Evolutionary conservation across 2,797 vertebrate species (phyloP), one percentile per base, ranked within the genome.

Genomic region (Argyrosomus regius): DNA sequence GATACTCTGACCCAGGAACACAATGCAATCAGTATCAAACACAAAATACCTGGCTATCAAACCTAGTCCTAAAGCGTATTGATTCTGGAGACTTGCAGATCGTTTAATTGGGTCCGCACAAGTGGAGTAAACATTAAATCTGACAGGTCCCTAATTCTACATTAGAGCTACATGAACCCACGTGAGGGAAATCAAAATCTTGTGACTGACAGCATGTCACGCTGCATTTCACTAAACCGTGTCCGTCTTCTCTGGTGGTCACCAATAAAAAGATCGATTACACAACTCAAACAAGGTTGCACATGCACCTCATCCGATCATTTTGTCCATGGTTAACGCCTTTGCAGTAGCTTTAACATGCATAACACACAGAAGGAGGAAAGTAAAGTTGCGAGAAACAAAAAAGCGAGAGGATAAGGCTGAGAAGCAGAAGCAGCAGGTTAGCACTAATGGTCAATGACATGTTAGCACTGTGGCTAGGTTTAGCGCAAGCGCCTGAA

Each of bases 401-500:
- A 87, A 87, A 72, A 28, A 31, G 64, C 58, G 52, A 62, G 49
- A 85, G 56, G 77, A 78, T 72, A 53, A 76, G 64, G 82, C 52
- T 59, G 79, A 86, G 64, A 79, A 80, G 84, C 81, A 80, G 85
- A 77, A 86, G 84, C 89, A 92, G 85, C 92, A 92, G 87, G 88
- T 94, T 92, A 93, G 91, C 92, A 92, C 91, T 95, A 95, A 95
- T 93, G 92, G 92, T 94, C 94, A 95, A 77, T 90, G 93, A 91
- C 93, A 93, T 84, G 87, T 90, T 88, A 89, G 89, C 79, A 48
- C 89, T 75, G 87, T 57, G 87, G 91, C 91, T 87, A 74, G 88
- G 87, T 88, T 82, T 71, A 78, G 81, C 83, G 43, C 83, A 88
- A 84, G 85, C 72, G 52, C 89, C 80, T 85, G 81, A 80, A 74